Evolutionary conservation across 2,113 vertebrate species (phyloP).

Genomic region (Miniopterus natalensis): DNA sequence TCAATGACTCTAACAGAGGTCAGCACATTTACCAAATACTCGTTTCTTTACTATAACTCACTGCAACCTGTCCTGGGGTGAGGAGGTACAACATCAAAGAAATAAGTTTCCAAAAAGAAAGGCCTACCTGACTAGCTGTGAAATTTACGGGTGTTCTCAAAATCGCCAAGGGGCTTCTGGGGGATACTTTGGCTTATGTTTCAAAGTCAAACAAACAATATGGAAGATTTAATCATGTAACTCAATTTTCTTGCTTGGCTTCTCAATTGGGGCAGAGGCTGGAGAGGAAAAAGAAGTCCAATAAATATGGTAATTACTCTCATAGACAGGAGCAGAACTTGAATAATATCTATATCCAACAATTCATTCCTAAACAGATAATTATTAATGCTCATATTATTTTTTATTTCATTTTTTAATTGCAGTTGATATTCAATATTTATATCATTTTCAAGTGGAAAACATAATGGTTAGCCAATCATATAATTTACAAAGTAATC

Average conservation of each 20-base stretch:
- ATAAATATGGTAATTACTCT: conserved; percentile 18
- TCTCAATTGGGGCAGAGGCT: neutral
- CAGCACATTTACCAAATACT: neutral
- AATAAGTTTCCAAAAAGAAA: neutral
- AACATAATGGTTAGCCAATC: neutral
- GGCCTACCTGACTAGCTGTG: neutral
- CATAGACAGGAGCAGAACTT: conserved; percentile 24
- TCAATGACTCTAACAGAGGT: conserved; percentile 6
- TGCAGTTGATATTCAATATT: neutral
- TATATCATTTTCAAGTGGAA: neutral
- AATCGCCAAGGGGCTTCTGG: neutral
- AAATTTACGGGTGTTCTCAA: conserved; percentile 41
- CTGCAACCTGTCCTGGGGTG: neutral
- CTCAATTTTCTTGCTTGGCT: conserved; percentile 47
- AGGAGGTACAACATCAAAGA: neutral
- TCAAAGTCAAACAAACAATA: conserved; percentile 13
- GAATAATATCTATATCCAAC: neutral
- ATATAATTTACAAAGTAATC: neutral
- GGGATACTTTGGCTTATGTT: neutral
- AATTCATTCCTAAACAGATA: neutral
- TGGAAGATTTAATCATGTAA: neutral
- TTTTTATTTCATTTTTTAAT: neutral
- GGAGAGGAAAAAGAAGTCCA: neutral
- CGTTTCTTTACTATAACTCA: neutral
- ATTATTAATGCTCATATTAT: neutral